These are phyloP conservation scores for Danio tinwini DNA, from an alignment of 2,797 vertebrate species.

Conservation along the genomic window DNA sequence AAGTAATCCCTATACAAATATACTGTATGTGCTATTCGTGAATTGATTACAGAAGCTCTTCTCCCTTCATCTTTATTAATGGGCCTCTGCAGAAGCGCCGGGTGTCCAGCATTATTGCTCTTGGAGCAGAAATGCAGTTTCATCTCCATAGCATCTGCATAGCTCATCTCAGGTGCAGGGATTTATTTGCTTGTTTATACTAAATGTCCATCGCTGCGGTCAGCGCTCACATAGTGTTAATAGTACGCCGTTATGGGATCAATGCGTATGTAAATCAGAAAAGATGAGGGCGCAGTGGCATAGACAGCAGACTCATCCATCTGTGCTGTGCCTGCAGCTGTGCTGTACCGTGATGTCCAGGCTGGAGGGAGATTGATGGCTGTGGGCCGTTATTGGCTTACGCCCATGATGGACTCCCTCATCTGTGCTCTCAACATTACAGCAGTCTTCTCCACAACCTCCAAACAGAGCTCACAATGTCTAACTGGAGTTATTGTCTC, in stretches of 20 bases:
- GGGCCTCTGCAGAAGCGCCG: neutral
- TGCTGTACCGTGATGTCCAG: slow-evolving; percentile 12
- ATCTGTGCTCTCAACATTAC: slow-evolving; percentile 21
- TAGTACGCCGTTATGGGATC: slow-evolving; percentile 46
- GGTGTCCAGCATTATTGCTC: slow-evolving; percentile 6
- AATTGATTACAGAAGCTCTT: slow-evolving; percentile 44
- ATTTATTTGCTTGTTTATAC: slow-evolving; percentile 54
- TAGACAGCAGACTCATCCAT: slow-evolving; percentile 42
- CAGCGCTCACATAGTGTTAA: slow-evolving; percentile 19
- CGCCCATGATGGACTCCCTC: slow-evolving; percentile 40
- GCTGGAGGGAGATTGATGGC: slow-evolving; percentile 48
- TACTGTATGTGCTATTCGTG: slow-evolving; percentile 23
- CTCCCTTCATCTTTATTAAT: neutral
- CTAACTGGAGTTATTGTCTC: neutral
- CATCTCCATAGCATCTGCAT: slow-evolving; percentile 37
- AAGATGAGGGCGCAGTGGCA: slow-evolving; percentile 36
- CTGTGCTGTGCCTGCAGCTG: slow-evolving; percentile 24
- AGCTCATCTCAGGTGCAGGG: slow-evolving; percentile 14
- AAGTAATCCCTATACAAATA: neutral
- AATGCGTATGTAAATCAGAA: slow-evolving; percentile 57
- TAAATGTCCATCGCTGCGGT: slow-evolving; percentile 5
- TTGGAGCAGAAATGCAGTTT: slow-evolving; percentile 38
- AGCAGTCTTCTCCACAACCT: neutral
- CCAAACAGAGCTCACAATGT: neutral
- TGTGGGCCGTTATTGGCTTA: slow-evolving; percentile 42